Evolutionary conservation across 1,140 invertebrate species (phyloP), one percentile per base, ranked within the genome.

Genomic region (Rhagoletis zephyria): DNA sequence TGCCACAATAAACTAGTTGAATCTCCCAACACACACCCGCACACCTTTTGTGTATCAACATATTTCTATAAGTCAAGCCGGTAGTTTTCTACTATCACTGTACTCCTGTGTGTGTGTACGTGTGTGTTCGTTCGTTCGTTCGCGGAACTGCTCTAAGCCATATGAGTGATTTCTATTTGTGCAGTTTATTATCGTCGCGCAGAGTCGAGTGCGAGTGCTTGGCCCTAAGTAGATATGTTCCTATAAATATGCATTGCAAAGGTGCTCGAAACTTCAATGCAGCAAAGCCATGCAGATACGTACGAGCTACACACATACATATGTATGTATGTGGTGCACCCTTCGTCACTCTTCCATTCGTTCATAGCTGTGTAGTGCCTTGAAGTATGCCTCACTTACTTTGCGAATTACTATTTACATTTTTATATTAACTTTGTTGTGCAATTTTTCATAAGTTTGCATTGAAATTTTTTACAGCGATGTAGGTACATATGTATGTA

Each of bases 1-100:
- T 51, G 74, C 74, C 74, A 81, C 74, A 81, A 81, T 56, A 81
- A 81, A 59, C 42, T 81, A 81, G 74, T 81, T 81, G 48, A 3
- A 59, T 81, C 9, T 48, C 10, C 42, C 6, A 81, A 3, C 16
- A 7, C 45, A 81, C 14, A 56, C 16, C 42, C 48, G 2, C 70
- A 5, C 16, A 51, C 45, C 30, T 7, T 60, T 7, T 60, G 12
- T 60, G 59, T 60, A 60, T 7, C 6, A 7, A 60, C 59, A 6
- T 1, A 60, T 60, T 60, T 60, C 1, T 9, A 9, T 9, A 7
- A 48, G 12, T 1, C 12, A 16, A 77, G 4, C 30, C 3, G 0
- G n/a, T 14, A 19, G 70, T 74, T 74, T 2, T 48, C 30, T 30
- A 30, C 30, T 30, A 0, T 30, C 30, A 30, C 30, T 30, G 30